Base-by-base conservation (phyloP, 2,888 invertebrate genomes). In the Apoderus coryli region DNA sequence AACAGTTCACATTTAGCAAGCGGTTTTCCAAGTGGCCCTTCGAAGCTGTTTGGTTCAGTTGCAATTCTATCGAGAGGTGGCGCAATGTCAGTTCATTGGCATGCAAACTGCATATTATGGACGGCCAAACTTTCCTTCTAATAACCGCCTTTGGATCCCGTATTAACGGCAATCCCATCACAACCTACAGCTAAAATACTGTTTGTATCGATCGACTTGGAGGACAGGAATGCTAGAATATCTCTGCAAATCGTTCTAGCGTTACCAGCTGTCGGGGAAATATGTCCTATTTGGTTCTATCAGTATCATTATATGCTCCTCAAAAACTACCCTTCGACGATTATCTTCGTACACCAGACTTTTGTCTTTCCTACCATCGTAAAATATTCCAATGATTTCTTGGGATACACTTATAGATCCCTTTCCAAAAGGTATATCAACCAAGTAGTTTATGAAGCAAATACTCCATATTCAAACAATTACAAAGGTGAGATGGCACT, bases 11-110 rank as follows among this genome's bases (percentile, higher is more conserved):
- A 19, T 6, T 19, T 19, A 19, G 19, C 19, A 19, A 19, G 6
- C n/a, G n/a, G n/a, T 6, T n/a, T 19, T 19, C 19, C 19, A 19
- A n/a, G 6, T 19, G 19, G 19, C n/a, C 19, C 19, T 19, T 19
- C n/a, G 19, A 19, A 19, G 19, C 19, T 19, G 19, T 19, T 19
- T 19, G 19, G 19, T 19, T n/a, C 19, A 19, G 19, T 19, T 19
- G 19, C 7, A n/a, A n/a, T n/a, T n/a, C n/a, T 19, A 7, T 6
- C 6, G n/a, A 19, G n/a, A 19, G 19, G 6, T 19, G 19, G 19
- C 19, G 19, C 19, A 19, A 19, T 19, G 19, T 19, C 19, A 19
- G 19, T 19, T 19, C 19, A 19, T 19, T 19, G 19, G 19, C 19
- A 19, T 19, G 19, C 6, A 19, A 19, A 19, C 19, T 19, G 19